Evolutionary conservation across 1,140 invertebrate genomes (phyloP).

Genomic region (Drosophila albomicans): DNA sequence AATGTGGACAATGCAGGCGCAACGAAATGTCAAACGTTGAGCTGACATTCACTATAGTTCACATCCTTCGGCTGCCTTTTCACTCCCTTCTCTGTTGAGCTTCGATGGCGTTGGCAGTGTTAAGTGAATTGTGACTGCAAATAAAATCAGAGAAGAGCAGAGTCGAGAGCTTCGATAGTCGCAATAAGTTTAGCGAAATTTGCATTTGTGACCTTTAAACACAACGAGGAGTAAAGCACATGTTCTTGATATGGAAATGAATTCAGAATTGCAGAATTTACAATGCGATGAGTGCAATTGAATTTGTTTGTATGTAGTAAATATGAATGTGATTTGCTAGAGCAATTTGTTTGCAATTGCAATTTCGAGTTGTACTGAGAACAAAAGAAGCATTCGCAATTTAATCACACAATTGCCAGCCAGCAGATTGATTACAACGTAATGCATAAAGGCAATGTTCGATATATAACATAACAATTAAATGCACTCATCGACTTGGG

Average conservation of each 20-base stretch:
- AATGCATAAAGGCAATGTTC: neutral
- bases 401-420: conserved; percentile 17
- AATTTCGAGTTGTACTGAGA: neutral
- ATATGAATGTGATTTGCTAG: neutral
- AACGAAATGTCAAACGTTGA: conserved; percentile 9
- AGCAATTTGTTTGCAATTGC: conserved; percentile 22
- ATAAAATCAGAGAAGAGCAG: conserved; percentile 55
- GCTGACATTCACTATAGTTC: conserved; percentile 1
- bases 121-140: conserved; percentile 58
- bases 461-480: conserved; percentile 1
- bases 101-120: conserved; percentile 20
- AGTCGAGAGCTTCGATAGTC: neutral
- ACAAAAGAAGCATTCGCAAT: neutral
- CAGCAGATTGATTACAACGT: conserved; percentile 7
- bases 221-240: neutral
- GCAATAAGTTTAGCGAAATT: conserved; percentile 10
- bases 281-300: neutral
- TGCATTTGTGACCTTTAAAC: conserved; percentile 10
- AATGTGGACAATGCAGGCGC: conserved; percentile 11
- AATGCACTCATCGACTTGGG: neutral
- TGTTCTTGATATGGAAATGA: neutral
- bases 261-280: conserved; percentile 4
- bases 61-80: neutral
- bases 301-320: neutral
- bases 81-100: neutral